A percentile compares a stretch with the other conserved stretches of the same genome.
These are phyloP conservation scores for Pelodiscus sinensis DNA, from an alignment of 2,113 vertebrate genomes.

Conservation along the genomic window DNA sequence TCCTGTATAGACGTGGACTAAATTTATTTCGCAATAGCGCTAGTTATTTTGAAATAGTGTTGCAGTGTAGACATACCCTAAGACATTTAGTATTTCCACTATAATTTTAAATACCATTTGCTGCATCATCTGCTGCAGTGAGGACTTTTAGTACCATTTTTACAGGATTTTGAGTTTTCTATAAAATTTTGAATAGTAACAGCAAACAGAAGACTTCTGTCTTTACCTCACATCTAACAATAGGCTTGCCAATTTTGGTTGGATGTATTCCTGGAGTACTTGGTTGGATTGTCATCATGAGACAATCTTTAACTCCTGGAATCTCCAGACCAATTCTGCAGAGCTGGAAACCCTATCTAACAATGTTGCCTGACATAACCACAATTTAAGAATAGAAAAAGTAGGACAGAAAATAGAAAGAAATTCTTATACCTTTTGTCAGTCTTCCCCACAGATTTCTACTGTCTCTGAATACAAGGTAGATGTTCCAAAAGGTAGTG, in stretches of 20 bases:
- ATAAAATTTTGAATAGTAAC: not conserved
- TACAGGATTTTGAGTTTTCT: not conserved
- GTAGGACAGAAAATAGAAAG: constrained; percentile 19
- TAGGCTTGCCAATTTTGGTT: too few species aligned
- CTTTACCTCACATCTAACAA: constrained; percentile 31
- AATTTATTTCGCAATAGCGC: too few species aligned
- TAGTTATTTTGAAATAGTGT: too few species aligned
- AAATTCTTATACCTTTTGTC: not conserved
- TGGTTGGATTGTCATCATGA: too few species aligned
- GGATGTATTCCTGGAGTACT: too few species aligned
- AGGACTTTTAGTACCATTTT: not conserved
- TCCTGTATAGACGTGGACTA: too few species aligned
- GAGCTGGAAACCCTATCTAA: not conserved
- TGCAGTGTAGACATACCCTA: too few species aligned
- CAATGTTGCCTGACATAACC: constrained; percentile 15
- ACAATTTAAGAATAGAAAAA: constrained; percentile 15
- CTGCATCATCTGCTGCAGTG: not conserved
- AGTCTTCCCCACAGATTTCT: constrained; percentile 47
- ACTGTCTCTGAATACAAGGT: constrained; percentile 45
- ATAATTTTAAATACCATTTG: not conserved
- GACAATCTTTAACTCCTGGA: too few species aligned
- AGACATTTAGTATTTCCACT: not conserved
- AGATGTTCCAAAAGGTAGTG: constrained; percentile 45
- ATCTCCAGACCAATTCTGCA: too few species aligned
- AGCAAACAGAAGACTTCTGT: not conserved